Evolutionary conservation across 2,113 vertebrate genomes (phyloP), one percentile per base, ranked within the genome.

Genomic region (Typhlomys cinereus): DNA sequence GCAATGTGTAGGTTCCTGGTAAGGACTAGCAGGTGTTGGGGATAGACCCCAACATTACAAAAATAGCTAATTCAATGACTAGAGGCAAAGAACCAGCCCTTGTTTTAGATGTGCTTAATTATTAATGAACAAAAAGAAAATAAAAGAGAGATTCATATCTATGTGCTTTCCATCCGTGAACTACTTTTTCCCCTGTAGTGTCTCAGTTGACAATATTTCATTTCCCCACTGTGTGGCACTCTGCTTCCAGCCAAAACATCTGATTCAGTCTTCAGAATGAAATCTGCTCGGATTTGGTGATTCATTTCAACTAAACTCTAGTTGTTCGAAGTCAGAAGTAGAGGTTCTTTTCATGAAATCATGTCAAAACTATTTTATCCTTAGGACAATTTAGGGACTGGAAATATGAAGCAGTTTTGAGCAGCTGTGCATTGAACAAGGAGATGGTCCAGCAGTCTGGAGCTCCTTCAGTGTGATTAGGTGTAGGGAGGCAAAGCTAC

Each of bases 201-300:
- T 13, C 39, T 59, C 29, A n/a, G n/a, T n/a, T n/a, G n/a, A 41
- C 76, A 59, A n/a, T 41, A 36, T 61, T 79, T 59, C 14, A 4
- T 95, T 96, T 92, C 34, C 62, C 96, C 96, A 97, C 95, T 86
- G 69, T 87, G 96, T 95, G 96, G 96, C 95, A 88, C 95, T 96
- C 95, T 97, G 91, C 27, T 85, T 74, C 82, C 54, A 91, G 74
- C 52, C 70, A 95, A 95, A 0, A 4, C 29, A 23, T 18, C 17
- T 0, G 7, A 27, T 10, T 93, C 70, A 76, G 14, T 39, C 69
- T 97, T 73, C 89, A n/a, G n/a, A n/a, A n/a, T n/a, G n/a, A n/a
- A n/a, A n/a, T n/a, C n/a, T n/a, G n/a, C n/a, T n/a, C n/a, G n/a
- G n/a, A n/a, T 54, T 90, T 92, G 79, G 29, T 81, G 90, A 94